These are phyloP conservation scores for Meles meles DNA, from an alignment of 2,113 vertebrate genomes.

Conservation along the genomic window DNA sequence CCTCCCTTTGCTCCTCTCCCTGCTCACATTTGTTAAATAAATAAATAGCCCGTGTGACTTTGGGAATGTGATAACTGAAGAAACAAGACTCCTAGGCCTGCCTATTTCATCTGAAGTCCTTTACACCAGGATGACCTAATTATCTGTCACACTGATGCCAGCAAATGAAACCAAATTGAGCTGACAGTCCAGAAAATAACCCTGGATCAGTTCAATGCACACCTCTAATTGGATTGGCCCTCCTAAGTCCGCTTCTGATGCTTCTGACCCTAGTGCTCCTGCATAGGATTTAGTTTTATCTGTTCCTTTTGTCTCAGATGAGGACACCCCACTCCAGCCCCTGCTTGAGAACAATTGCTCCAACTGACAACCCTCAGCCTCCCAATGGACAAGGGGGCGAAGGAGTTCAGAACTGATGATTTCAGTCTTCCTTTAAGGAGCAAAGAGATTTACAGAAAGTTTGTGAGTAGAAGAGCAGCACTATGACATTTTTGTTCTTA, in stretches of 20 bases:
- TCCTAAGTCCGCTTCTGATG: not conserved
- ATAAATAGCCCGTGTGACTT: not conserved
- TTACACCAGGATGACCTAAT: not conserved
- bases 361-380: not conserved
- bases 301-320: not conserved
- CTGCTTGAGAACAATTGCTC: not conserved
- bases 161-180: slow-evolving; percentile 5
- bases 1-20: not conserved
- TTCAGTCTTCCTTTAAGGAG: not conserved
- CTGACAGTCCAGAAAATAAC: not conserved
- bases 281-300: not conserved
- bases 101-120: not conserved
- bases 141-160: not conserved
- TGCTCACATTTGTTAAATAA: not conserved
- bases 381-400: not conserved
- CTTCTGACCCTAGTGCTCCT: not conserved
- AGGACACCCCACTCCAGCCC: not conserved
- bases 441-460: not conserved
- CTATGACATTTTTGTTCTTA: not conserved
- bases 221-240: not conserved
- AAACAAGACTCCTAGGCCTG: not conserved
- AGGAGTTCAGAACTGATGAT: slow-evolving; percentile 4
- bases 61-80: not conserved
- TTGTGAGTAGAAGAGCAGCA: not conserved
- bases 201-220: not conserved